Evolutionary conservation across 2,888 invertebrate genomes (phyloP).

Genomic region (Cantharis rustica): DNA sequence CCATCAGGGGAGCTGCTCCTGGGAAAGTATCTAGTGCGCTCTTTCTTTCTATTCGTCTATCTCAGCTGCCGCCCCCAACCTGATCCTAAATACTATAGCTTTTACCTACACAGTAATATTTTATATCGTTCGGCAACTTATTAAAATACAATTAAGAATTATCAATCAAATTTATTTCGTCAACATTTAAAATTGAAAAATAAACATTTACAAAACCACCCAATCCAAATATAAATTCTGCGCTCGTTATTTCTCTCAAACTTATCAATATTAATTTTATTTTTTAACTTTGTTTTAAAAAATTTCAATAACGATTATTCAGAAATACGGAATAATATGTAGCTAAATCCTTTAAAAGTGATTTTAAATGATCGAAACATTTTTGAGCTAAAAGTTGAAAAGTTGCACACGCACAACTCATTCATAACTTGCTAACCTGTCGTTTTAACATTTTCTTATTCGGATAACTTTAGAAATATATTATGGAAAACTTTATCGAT

Average conservation of each 20-base stretch:
- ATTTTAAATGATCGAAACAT: neutral
- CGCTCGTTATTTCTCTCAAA: neutral
- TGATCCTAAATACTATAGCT: conserved; percentile 15
- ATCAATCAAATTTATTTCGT: neutral
- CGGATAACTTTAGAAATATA: neutral
- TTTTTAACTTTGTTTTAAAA: neutral
- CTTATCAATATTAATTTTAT: neutral
- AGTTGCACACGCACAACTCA: neutral
- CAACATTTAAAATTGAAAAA: too few species aligned
- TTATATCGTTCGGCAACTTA: conserved; percentile 12
- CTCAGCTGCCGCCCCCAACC: conserved; percentile 22
- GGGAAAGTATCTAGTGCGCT: conserved; percentile 46
- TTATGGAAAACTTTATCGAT: neutral
- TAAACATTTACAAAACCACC: neutral
- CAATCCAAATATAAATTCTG: neutral
- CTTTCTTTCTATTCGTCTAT: conserved; percentile 37
- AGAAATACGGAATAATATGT: neutral
- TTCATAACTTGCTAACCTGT: neutral
- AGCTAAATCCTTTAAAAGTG: neutral
- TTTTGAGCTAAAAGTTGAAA: neutral
- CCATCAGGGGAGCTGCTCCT: conserved; percentile 50
- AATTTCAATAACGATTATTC: neutral
- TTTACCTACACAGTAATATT: conserved; percentile 20
- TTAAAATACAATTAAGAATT: conserved; percentile 15
- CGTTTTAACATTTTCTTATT: neutral